phyloP scores from a whole-genome alignment of 2,888 invertebrate genomes.

The Stenoptilia bipunctidactyla region DNA sequence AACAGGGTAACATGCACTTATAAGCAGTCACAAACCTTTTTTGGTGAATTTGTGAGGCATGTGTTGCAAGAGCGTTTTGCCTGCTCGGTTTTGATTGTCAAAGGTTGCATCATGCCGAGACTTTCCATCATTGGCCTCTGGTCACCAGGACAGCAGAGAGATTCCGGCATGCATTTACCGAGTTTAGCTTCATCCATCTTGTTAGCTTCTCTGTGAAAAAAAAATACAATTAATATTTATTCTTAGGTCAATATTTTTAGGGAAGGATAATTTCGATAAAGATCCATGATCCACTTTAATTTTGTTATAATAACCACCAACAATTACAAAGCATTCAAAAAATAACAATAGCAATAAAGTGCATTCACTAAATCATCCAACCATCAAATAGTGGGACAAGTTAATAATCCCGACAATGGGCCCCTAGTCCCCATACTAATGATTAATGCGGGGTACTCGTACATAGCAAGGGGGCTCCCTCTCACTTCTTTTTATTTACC shows the following conservation, averaged over 20 bases:
- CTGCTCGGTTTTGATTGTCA: constrained; percentile 63
- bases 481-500: too few species aligned
- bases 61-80: constrained; percentile 60
- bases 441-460: too few species aligned
- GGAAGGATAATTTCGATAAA: too few species aligned
- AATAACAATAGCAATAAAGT: constrained; percentile 1
- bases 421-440: too few species aligned
- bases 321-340: neutral
- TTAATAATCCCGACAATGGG: too few species aligned
- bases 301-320: too few species aligned
- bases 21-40: constrained; percentile 33
- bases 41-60: constrained; percentile 58
- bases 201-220: constrained; percentile 44
- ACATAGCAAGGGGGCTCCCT: too few species aligned
- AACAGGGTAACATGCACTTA: too few species aligned
- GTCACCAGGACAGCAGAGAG: constrained; percentile 48
- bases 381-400: too few species aligned
- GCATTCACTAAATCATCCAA: neutral
- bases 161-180: constrained; percentile 49
- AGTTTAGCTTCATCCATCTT: constrained; percentile 60
- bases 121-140: constrained; percentile 46
- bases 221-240: too few species aligned
- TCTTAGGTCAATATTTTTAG: too few species aligned
- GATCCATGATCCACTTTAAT: neutral
- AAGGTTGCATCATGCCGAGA: constrained; percentile 54